Evolutionary conservation across 2,797 vertebrate species (phyloP).

Genomic region (Neoniphon sammara): DNA sequence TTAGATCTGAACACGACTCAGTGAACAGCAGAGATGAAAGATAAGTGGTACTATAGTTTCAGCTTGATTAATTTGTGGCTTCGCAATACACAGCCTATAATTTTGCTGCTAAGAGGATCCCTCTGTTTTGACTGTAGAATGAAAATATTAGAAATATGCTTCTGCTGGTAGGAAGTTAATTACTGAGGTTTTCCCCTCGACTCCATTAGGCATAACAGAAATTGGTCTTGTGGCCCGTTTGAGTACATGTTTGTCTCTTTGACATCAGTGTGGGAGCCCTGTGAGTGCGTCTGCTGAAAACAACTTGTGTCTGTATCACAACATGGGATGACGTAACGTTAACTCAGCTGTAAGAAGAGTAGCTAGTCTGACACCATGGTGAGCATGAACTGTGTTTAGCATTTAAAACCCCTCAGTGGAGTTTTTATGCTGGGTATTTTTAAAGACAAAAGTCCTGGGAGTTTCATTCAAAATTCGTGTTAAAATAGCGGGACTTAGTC

Average conservation of each 20-base stretch:
- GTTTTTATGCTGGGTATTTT: neutral
- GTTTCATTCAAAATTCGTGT: neutral
- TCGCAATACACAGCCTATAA: neutral
- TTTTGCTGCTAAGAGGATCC: constrained; percentile 7
- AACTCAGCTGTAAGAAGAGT: neutral
- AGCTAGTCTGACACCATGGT: constrained; percentile 40
- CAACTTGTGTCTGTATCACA: neutral
- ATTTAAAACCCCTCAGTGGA: neutral
- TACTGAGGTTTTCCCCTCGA: neutral
- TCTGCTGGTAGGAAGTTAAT: constrained; percentile 3
- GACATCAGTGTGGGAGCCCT: neutral
- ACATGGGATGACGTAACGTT: constrained; percentile 20
- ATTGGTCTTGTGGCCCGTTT: neutral
- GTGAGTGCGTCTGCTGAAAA: neutral
- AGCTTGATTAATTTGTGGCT: constrained; percentile 1
- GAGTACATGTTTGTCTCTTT: neutral
- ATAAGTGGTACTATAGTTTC: neutral
- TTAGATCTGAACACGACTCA: neutral
- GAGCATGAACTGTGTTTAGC: constrained; percentile 14
- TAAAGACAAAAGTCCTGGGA: neutral
- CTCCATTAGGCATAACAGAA: neutral
- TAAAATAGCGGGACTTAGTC: too few species aligned
- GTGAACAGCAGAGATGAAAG: neutral
- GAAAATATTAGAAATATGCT: constrained; percentile 14
- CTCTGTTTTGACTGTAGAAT: constrained; percentile 21